Conservation (phyloP, 2,797 vertebrate species). For the Thunnus albacares region DNA sequence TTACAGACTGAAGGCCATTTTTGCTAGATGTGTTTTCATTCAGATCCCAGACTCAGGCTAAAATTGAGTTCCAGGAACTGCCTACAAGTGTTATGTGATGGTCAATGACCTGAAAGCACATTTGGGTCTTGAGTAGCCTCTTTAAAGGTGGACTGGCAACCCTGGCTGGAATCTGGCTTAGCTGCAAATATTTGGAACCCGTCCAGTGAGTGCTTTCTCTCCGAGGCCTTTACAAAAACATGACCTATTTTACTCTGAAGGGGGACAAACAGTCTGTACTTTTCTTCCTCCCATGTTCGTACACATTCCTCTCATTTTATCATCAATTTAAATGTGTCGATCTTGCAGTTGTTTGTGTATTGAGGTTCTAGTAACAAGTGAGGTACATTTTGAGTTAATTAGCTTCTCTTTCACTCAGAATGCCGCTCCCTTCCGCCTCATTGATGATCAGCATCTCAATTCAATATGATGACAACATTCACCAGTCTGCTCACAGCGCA, state of each 20-base stretch:
- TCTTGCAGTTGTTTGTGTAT: neutral
- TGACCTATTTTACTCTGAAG: conserved; percentile 65
- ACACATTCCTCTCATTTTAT: conserved; percentile 1
- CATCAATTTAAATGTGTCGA: neutral
- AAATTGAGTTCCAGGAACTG: conserved; percentile 6
- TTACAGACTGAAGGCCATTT: conserved; percentile 2
- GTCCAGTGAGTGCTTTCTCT: conserved; percentile 48
- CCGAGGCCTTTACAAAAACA: conserved; percentile 49
- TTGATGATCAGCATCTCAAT: neutral
- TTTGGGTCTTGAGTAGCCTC: conserved; percentile 29
- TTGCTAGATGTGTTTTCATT: neutral
- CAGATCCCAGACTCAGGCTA: neutral
- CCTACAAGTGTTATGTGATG: conserved; percentile 3
- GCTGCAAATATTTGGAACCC: conserved; percentile 40
- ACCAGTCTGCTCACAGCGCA: neutral
- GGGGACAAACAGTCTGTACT: conserved; percentile 28
- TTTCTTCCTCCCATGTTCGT: conserved; percentile 9
- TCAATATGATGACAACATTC: neutral
- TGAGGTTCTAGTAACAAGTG: neutral
- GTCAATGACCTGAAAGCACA: conserved; percentile 38
- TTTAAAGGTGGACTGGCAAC: conserved; percentile 32
- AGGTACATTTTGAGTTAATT: neutral
- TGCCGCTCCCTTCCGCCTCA: neutral
- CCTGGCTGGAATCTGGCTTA: conserved; percentile 27
- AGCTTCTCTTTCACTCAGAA: neutral